These are phyloP conservation scores for Herpailurus yagouaroundi DNA, from an alignment of 2,113 vertebrate species.

Conservation along the genomic window DNA sequence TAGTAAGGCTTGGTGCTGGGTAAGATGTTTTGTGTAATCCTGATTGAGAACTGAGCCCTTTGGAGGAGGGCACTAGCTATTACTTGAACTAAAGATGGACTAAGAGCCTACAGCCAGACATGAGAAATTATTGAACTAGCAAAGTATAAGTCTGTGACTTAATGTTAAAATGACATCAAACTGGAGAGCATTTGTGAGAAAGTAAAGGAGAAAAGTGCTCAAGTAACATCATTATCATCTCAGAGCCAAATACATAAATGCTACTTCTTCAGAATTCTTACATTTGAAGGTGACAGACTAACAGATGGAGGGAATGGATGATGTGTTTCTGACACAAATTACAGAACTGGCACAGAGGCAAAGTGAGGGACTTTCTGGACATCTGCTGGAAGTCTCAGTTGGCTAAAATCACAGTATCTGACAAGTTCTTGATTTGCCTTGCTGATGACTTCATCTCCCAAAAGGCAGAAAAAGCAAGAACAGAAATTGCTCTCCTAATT, in stretches of 20 bases:
- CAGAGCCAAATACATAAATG: conserved; percentile 42
- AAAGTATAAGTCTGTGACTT: background rate
- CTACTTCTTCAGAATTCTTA: conserved; percentile 51
- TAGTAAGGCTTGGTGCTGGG: background rate
- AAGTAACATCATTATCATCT: conserved; percentile 4
- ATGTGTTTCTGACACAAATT: conserved; percentile 66
- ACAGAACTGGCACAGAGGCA: conserved; percentile 57
- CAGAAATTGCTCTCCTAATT: conserved; percentile 50
- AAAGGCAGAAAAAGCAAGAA: conserved; percentile 36
- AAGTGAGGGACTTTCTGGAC: conserved; percentile 66
- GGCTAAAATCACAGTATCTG: conserved; percentile 60
- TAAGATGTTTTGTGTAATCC: background rate
- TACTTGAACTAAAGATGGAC: background rate
- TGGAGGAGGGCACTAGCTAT: background rate
- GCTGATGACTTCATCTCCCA: conserved; percentile 65
- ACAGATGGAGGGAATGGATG: conserved; percentile 75
- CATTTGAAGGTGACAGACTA: conserved; percentile 73
- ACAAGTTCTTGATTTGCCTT: conserved; percentile 58
- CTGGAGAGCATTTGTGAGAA: conserved; percentile 11
- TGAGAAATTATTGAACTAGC: background rate
- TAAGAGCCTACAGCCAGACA: background rate
- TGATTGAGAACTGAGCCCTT: background rate
- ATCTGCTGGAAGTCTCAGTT: conserved; percentile 69
- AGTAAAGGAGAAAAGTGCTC: background rate
- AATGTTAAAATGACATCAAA: conserved; percentile 16